phyloP scores from a whole-genome alignment of 2,797 vertebrate species.

The Bradypus variegatus region DNA sequence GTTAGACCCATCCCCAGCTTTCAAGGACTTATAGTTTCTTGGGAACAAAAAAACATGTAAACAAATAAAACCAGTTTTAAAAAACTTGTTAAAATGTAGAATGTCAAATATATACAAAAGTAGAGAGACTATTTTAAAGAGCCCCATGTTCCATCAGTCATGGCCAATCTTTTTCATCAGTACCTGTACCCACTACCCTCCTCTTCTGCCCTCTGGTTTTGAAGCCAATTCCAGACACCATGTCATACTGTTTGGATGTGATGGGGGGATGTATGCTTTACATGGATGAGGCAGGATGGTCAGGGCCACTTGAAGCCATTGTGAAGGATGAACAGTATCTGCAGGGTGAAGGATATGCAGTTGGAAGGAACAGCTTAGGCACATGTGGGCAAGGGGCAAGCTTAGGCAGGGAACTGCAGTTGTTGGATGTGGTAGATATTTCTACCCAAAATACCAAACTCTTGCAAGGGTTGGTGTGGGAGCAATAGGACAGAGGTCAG shows the following conservation, averaged over 20 bases:
- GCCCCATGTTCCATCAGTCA: too few relatives aligned
- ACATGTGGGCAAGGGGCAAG: fast-evolving
- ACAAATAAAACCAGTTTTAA: too few relatives aligned
- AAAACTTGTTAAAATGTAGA: too few relatives aligned
- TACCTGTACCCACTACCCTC: too few relatives aligned
- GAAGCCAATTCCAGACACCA: too few relatives aligned
- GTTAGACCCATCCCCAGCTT: too few relatives aligned
- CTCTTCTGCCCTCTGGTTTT: fast-evolving
- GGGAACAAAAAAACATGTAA: too few relatives aligned
- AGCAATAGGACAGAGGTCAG: neutral
- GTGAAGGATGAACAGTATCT: neutral
- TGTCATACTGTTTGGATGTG: neutral
- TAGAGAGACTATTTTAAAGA: too few relatives aligned
- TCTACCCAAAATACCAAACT: neutral
- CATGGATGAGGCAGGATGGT: neutral
- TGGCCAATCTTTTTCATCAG: neutral
- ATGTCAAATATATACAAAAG: too few relatives aligned
- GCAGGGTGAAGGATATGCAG: neutral
- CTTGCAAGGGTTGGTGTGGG: neutral
- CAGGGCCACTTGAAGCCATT: neutral
- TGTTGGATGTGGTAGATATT: neutral
- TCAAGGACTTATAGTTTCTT: too few relatives aligned
- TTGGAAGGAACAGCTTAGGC: neutral
- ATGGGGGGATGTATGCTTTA: too few relatives aligned
- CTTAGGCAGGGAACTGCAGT: neutral